Evolutionary conservation across 2,888 invertebrate species (phyloP), one percentile per base, ranked within the genome.

Genomic region (Ferdinandea cuprea): DNA sequence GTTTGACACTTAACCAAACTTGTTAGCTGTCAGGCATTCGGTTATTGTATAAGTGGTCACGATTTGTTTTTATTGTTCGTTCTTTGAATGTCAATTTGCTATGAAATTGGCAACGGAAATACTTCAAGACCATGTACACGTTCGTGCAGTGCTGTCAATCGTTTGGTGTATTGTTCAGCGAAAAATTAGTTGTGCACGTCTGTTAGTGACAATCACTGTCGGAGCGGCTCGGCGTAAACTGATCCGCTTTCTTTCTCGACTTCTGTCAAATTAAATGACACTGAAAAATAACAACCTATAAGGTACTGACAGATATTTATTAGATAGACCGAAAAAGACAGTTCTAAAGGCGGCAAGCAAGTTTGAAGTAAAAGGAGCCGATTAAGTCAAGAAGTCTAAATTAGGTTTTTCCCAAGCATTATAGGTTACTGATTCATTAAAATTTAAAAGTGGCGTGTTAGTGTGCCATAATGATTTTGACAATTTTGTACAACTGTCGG

Each of bases 31-130:
- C 25, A 4, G 6, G 9, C 21, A 17, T 11, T 56, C 21, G 52
- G 56, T 13, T 40, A n/a, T 15, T 28, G 5, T 42, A 25, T 58
- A 3, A 25, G 42, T 40, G 19, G 59, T 61, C 59, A 61, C 59
- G 44, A n/a, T n/a, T n/a, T 44, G 1, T 44, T 59, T 44, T 44
- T 2, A n/a, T n/a, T n/a, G n/a, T n/a, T 13, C 9, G 44, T 17
- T 30, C 32, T 28, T 19, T 15, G 56, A 56, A 37, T 56, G 19
- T 56, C 25, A 54, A 54, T 19, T 25, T n/a, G n/a, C n/a, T n/a
- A n/a, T n/a, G 19, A 61, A 44, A 44, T 61, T 61, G 59, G 44
- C 59, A 61, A 32, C 30, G 44, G 44, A 44, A 61, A 44, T 42
- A 30, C 44, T 59, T 37, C 21, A 11, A n/a, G 56, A 37, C 19